phyloP scores from a whole-genome alignment of 92 coral and sea anemone species.

The Paragorgia papillata region DNA sequence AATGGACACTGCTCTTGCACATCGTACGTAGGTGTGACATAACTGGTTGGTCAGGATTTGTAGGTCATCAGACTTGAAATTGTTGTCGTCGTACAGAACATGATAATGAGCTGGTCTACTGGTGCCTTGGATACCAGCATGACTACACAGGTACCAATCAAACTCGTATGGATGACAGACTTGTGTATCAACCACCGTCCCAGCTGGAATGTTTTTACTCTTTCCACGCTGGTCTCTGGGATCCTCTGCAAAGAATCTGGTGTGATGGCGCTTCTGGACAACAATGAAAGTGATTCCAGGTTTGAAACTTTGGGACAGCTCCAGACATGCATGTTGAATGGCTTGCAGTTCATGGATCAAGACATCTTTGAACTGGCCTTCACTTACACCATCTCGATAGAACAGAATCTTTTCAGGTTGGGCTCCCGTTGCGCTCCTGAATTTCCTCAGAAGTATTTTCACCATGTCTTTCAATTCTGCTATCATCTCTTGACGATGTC shows the following conservation, averaged over 20 bases:
- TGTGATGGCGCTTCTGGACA: conserved; percentile 60
- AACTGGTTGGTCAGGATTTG: conserved; percentile 50
- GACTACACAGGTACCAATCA: conserved; percentile 62
- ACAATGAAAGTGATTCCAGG: conserved; percentile 59
- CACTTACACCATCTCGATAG: conserved; percentile 79
- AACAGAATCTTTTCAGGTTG: conserved; percentile 65
- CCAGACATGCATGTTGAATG: conserved; percentile 51
- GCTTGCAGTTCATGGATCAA: conserved; percentile 50
- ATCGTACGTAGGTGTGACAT: conserved; percentile 54
- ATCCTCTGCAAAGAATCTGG: conserved; percentile 47
- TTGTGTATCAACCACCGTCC: conserved; percentile 55
- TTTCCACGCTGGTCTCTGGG: conserved; percentile 41
- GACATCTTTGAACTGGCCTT: conserved; percentile 52
- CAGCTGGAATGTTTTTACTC: conserved; percentile 52
- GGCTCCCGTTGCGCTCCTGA: conserved; percentile 16
- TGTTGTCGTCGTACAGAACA: conserved; percentile 53
- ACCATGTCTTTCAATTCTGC: conserved; percentile 71
- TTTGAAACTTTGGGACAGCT: conserved; percentile 26
- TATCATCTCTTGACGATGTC: conserved; percentile 79
- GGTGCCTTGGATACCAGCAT: conserved; percentile 58
- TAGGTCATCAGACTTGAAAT: conserved; percentile 44
- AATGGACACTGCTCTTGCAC: conserved; percentile 53
- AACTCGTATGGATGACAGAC: conserved; percentile 59
- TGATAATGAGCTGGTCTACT: conserved; percentile 54
- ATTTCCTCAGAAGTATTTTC: conserved; percentile 61